Conservation (phyloP, 2,113 vertebrate genomes). For the Grantiella picta region DNA sequence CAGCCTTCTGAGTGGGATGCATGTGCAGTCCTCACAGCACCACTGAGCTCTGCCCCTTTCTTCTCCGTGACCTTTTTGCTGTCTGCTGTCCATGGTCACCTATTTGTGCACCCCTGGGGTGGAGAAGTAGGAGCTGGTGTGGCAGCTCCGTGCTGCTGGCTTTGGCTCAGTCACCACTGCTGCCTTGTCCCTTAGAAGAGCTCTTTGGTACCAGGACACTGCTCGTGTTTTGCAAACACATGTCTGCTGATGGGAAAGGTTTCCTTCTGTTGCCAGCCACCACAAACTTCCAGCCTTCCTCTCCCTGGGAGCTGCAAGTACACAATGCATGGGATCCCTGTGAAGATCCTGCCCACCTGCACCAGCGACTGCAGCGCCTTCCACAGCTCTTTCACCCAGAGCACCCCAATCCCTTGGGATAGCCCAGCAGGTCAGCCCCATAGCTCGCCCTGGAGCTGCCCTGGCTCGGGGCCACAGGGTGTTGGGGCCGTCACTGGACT, state of each 20-base stretch:
- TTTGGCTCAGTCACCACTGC: neutral
- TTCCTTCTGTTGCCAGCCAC: neutral
- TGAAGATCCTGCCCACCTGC: neutral
- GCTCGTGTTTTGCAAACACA: neutral
- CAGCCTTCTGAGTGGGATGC: neutral
- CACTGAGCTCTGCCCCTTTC: fast-evolving
- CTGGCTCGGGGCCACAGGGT: neutral
- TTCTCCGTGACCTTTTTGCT: neutral
- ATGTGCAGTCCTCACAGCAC: neutral
- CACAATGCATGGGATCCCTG: fast-evolving
- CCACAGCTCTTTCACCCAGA: neutral
- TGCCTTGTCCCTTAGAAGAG: neutral
- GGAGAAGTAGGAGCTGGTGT: neutral
- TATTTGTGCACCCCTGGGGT: fast-evolving
- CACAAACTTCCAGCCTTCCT: neutral
- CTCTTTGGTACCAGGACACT: neutral
- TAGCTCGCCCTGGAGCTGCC: neutral
- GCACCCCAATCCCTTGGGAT: fast-evolving
- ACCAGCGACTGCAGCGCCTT: too few relatives aligned
- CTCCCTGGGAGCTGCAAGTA: neutral
- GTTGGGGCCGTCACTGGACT: fast-evolving
- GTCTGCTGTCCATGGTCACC: neutral
- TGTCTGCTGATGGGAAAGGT: fast-evolving
- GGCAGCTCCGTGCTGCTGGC: too few relatives aligned
- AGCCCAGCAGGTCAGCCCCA: neutral